phyloP scores from a whole-genome alignment of 2,888 invertebrate genomes.

The Tyria jacobaeae region DNA sequence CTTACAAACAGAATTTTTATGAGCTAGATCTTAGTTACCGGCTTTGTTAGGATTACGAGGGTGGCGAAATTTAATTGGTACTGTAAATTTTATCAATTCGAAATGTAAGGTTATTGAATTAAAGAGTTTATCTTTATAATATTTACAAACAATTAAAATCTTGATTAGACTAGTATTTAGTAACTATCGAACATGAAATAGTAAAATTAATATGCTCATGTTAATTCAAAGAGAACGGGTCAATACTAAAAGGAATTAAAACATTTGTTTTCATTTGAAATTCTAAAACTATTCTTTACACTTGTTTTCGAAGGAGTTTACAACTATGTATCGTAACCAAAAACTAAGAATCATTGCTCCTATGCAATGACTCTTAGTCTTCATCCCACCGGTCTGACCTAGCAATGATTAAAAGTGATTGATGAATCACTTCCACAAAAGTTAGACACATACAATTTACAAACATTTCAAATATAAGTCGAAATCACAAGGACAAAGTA shows the following conservation, averaged over 20 bases:
- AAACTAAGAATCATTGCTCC: no score
- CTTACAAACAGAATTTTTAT: constrained; percentile 21
- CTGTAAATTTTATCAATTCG: neutral
- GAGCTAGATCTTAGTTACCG: constrained; percentile 13
- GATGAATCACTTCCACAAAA: neutral
- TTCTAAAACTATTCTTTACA: no score
- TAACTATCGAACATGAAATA: no score
- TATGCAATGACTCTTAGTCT: no score
- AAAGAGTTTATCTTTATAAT: neutral
- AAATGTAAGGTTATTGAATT: neutral
- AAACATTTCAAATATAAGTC: neutral
- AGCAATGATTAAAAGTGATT: neutral
- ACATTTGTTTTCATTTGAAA: no score
- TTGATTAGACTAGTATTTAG: no score
- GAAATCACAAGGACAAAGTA: neutral
- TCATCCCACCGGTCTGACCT: neutral
- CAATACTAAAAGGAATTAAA: no score
- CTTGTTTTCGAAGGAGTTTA: no score
- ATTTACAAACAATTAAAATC: no score
- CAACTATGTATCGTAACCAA: no score
- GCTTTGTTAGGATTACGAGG: constrained; percentile 11
- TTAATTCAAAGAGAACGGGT: no score
- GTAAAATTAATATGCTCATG: no score
- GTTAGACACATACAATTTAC: neutral
- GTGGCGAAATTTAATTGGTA: constrained; percentile 5